Conservation (phyloP, 2,888 invertebrate species). For the Spatulosminthurus flaviceps region DNA sequence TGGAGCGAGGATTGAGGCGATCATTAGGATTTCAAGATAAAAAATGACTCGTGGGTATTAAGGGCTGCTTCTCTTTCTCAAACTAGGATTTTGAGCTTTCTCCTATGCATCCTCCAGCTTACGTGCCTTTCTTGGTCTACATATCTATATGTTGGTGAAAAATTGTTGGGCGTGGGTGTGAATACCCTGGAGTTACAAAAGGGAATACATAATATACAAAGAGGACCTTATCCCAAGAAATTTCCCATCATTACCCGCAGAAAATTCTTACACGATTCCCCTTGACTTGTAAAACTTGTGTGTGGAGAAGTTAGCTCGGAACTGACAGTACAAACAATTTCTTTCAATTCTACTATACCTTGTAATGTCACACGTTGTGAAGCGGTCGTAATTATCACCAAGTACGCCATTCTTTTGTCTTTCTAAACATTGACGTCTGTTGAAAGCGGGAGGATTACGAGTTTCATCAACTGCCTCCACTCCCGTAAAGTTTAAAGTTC, state of each 20-base stretch:
- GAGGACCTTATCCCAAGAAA: not conserved
- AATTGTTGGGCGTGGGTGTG: not conserved
- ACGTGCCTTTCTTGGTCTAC: not conserved
- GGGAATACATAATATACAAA: not conserved
- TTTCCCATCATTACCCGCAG: not conserved
- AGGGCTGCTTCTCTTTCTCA: not conserved
- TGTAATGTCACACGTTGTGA: too few species aligned
- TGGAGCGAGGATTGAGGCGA: not conserved
- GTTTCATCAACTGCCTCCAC: too few species aligned
- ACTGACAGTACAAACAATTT: too few species aligned
- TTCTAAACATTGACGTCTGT: too few species aligned
- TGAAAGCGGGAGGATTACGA: too few species aligned
- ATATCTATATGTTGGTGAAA: not conserved
- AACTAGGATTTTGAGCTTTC: not conserved
- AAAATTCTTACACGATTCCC: not conserved
- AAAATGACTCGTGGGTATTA: not conserved
- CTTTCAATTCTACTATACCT: too few species aligned
- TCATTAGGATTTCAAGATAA: slow-evolving; percentile 9
- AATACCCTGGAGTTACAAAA: not conserved
- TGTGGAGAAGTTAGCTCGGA: too few species aligned
- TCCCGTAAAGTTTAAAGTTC: too few species aligned
- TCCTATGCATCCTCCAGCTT: too few species aligned
- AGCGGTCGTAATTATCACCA: too few species aligned
- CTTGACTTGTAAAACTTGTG: not conserved
- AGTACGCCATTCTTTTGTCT: too few species aligned